These are phyloP conservation scores for Apeira syringaria DNA, from an alignment of 2,888 invertebrate genomes.

Conservation along the genomic window DNA sequence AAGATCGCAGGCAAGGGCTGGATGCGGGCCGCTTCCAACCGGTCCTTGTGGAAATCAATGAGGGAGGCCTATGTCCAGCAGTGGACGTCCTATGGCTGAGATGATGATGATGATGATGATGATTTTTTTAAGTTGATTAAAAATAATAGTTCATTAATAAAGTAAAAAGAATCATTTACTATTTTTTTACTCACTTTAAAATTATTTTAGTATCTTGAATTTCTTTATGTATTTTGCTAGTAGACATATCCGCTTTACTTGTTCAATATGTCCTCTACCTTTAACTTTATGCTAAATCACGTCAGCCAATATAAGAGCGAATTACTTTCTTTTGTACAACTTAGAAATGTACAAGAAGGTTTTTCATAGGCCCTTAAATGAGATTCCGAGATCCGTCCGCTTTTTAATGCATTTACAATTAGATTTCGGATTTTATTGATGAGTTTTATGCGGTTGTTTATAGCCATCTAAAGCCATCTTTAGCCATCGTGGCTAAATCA, in stretches of 20 bases:
- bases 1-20: too few relatives aligned
- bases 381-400: background rate
- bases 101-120: too few relatives aligned
- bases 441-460: slow-evolving; percentile 11
- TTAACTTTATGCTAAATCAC: slow-evolving; percentile 70
- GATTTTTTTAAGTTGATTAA: too few relatives aligned
- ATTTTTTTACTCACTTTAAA: too few relatives aligned
- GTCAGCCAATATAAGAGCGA: slow-evolving; percentile 59
- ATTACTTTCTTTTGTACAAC: slow-evolving; percentile 69
- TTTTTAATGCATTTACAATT: slow-evolving; percentile 24
- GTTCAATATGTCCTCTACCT: slow-evolving; percentile 25
- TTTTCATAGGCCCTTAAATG: slow-evolving; percentile 29
- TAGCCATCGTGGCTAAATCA: slow-evolving; percentile 6
- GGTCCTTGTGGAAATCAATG: too few relatives aligned
- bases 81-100: too few relatives aligned
- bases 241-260: slow-evolving; percentile 34
- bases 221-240: too few relatives aligned
- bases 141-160: too few relatives aligned
- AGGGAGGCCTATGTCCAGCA: too few relatives aligned
- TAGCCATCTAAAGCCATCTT: slow-evolving; percentile 7
- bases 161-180: too few relatives aligned
- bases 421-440: slow-evolving; percentile 17
- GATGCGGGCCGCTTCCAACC: too few relatives aligned
- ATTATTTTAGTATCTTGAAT: too few relatives aligned
- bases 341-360: slow-evolving; percentile 58